A percentile compares a stretch with the other conserved stretches of the same genome.
Evolutionary conservation across 2,888 invertebrate species (phyloP).

Genomic region (Trilocha varians): DNA sequence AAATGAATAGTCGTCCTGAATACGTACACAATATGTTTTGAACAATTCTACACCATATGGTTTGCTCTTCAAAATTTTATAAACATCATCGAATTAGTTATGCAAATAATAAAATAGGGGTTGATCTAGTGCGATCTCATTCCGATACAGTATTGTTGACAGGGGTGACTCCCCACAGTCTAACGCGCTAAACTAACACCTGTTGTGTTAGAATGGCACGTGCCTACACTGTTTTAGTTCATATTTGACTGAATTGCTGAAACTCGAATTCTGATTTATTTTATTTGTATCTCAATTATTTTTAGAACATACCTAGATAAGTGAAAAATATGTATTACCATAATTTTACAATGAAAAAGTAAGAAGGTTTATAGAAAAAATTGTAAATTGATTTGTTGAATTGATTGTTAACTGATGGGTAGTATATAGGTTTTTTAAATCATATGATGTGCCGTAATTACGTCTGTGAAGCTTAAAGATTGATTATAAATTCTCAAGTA

Average conservation of each 20-base stretch:
- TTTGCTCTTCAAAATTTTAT: slow-evolving; percentile 35
- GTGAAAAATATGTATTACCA: too few species aligned
- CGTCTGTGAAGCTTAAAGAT: too few species aligned
- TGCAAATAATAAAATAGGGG: slow-evolving; percentile 49
- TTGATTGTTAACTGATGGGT: too few species aligned
- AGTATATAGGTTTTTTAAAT: too few species aligned
- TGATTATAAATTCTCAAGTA: too few species aligned
- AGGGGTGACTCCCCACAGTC: slow-evolving; percentile 26
- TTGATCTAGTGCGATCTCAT: slow-evolving; percentile 18
- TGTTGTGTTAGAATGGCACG: slow-evolving; percentile 22
- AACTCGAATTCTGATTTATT: neutral
- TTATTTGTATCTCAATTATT: neutral
- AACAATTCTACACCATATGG: slow-evolving; percentile 31
- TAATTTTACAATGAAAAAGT: too few species aligned
- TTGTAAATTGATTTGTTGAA: too few species aligned
- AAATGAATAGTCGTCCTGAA: too few species aligned
- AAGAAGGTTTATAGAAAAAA: too few species aligned
- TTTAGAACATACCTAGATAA: too few species aligned
- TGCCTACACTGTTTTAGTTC: slow-evolving; percentile 14
- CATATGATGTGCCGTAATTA: too few species aligned
- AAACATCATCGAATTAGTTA: slow-evolving; percentile 65
- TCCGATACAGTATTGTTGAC: slow-evolving; percentile 15
- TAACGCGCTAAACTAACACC: slow-evolving; percentile 16
- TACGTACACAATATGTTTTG: too few species aligned
- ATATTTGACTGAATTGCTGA: neutral